Evolutionary conservation across 2,113 vertebrate species (phyloP), one percentile per base, ranked within the genome.

Genomic region (Diadophis punctatus): DNA sequence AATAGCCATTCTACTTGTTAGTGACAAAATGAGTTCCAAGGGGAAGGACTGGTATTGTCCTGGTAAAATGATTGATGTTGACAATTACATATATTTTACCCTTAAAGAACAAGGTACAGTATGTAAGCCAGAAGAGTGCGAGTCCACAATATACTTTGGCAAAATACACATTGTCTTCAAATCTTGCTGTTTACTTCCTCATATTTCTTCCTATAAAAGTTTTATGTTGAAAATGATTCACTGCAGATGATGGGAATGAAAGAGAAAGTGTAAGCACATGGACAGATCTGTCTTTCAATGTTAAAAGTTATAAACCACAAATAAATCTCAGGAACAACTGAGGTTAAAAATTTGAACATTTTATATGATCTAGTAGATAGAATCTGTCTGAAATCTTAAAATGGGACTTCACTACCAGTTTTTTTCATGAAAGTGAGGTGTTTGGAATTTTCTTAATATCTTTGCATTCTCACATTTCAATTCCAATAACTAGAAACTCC

Each of bases 251-350:
- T 92, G 52, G 87, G 89, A 51, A 22, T 34, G 91, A 34, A 39
- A 90, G 90, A 22, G 0, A 60, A 80, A 84, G 27, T 48, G 16
- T n/a, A 74, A 10, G 52, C 88, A 91, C 56, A 74, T 86, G 55
- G 18, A 53, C 90, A 91, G 68, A 87, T 89, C 0, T 1, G 14
- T 60, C 6, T 94, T 86, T 30, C 90, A 93, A 84, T 91, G 52
- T 92, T n/a, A 90, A 88, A n/a, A 91, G 56, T 89, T 52, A 49
- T 5, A 90, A 87, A 90, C 34, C 58, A 74, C 34, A 89, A 27
- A 52, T 90, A 90, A 49, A 10, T 88, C 86, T 27, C 53, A 1
- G 46, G 89, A 94, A 27, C 48, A 43, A 80, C 68, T 52, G 23
- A 4, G 56, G 56, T 74, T 93, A 39, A 18, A 55, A 3, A 25